Percentiles rank a stretch among this genome's conserved stretches.
These are phyloP conservation scores for Ectobius pallidus DNA, from an alignment of 2,888 invertebrate genomes.

Conservation along the genomic window DNA sequence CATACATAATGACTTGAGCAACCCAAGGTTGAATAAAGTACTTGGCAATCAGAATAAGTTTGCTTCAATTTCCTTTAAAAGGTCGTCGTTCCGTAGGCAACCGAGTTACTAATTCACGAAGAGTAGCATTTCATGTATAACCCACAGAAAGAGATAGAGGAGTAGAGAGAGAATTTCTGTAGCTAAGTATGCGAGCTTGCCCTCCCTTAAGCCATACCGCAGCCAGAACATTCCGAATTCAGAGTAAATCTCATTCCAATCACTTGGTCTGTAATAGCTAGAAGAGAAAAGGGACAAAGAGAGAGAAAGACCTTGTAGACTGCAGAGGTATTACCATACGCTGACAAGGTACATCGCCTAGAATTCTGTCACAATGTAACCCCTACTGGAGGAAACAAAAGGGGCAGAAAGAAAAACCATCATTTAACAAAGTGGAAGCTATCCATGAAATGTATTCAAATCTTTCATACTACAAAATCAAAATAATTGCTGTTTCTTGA, in stretches of 20 bases:
- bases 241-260: neutral
- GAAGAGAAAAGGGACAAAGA: neutral
- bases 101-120: neutral
- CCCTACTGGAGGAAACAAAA: no score
- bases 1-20: neutral
- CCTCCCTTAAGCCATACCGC: neutral
- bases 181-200: neutral
- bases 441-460: no score
- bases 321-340: neutral
- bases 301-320: neutral
- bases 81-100: constrained; percentile 3
- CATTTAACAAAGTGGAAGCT: no score
- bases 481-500: no score
- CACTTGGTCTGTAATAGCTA: neutral
- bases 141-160: neutral
- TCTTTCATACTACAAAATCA: no score
- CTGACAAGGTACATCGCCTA: neutral
- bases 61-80: neutral
- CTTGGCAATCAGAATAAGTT: neutral
- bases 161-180: neutral
- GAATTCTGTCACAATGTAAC: neutral
- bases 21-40: neutral
- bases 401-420: no score
- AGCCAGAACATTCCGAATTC: neutral
- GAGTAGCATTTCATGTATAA: neutral